Percentiles rank a stretch among this genome's conserved stretches.
phyloP scores from a whole-genome alignment of 2,888 invertebrate species.

The Cremastinae sp. region DNA sequence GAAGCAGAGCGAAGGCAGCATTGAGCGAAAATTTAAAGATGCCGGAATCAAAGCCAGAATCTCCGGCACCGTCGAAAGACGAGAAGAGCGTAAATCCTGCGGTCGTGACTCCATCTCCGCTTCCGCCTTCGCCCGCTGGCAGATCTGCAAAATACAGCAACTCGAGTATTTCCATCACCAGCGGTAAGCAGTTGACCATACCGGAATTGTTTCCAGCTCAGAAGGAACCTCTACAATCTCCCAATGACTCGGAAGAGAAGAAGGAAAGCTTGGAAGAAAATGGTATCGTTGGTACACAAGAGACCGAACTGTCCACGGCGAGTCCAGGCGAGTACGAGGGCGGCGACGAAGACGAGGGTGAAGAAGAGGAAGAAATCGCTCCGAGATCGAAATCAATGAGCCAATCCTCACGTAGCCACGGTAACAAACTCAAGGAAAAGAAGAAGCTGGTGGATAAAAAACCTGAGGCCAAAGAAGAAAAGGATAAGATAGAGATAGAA shows the following conservation, averaged over 20 bases:
- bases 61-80: slow-evolving; percentile 40
- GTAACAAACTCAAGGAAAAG: slow-evolving; percentile 57
- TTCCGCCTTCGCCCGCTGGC: slow-evolving; percentile 61
- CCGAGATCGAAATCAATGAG: slow-evolving; percentile 68
- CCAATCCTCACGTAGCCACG: slow-evolving; percentile 56
- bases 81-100: slow-evolving; percentile 68
- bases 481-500: slow-evolving; percentile 68
- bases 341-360: slow-evolving; percentile 79
- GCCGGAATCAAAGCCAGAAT: slow-evolving; percentile 66
- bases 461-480: slow-evolving; percentile 65
- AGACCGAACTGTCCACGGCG: slow-evolving; percentile 72
- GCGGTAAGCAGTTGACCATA: slow-evolving; percentile 71
- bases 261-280: slow-evolving; percentile 66
- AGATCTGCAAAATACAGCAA: slow-evolving; percentile 42
- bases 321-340: slow-evolving; percentile 79
- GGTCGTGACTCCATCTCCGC: slow-evolving; percentile 63
- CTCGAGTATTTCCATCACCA: slow-evolving; percentile 42
- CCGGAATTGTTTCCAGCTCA: slow-evolving; percentile 68
- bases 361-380: slow-evolving; percentile 74
- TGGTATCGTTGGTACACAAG: slow-evolving; percentile 63
- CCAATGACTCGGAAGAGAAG: slow-evolving; percentile 58
- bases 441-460: slow-evolving; percentile 61
- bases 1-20: slow-evolving; percentile 55
- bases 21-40: slow-evolving; percentile 65
- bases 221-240: slow-evolving; percentile 29